These are phyloP conservation scores for Sapajus apella DNA, from an alignment of 2,113 vertebrate species.

Conservation along the genomic window DNA sequence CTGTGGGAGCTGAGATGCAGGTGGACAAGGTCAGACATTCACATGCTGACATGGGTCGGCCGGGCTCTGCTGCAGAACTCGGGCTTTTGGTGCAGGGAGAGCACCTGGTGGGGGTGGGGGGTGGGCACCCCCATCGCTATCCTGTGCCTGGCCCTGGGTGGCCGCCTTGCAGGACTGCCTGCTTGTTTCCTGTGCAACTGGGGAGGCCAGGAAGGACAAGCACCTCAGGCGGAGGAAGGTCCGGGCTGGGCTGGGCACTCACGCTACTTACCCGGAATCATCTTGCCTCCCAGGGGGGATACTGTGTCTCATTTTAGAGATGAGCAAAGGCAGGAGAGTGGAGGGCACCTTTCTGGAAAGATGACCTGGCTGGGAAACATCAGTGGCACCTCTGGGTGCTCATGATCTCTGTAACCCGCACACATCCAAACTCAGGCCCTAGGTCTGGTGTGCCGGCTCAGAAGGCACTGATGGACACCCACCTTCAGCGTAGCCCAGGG, in stretches of 20 bases:
- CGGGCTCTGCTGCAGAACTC: accelerated
- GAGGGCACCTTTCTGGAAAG: not conserved
- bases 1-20: accelerated
- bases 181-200: accelerated
- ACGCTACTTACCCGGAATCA: accelerated
- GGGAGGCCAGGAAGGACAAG: not conserved
- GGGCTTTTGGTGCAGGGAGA: not conserved
- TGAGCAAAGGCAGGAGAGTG: not conserved
- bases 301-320: not conserved
- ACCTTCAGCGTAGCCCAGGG: accelerated
- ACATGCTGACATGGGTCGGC: accelerated
- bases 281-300: too few relatives aligned
- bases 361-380: accelerated
- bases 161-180: accelerated
- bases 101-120: accelerated
- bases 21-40: too few relatives aligned
- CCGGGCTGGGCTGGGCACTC: accelerated
- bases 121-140: not conserved
- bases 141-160: accelerated
- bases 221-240: accelerated
- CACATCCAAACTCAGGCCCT: not conserved
- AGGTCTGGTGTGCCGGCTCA: not conserved
- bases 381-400: accelerated
- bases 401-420: too few relatives aligned
- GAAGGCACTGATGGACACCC: not conserved